Evolutionary conservation across 2,888 invertebrate genomes (phyloP), one percentile per base, ranked within the genome.

Genomic region (Azorinus chamasolen): DNA sequence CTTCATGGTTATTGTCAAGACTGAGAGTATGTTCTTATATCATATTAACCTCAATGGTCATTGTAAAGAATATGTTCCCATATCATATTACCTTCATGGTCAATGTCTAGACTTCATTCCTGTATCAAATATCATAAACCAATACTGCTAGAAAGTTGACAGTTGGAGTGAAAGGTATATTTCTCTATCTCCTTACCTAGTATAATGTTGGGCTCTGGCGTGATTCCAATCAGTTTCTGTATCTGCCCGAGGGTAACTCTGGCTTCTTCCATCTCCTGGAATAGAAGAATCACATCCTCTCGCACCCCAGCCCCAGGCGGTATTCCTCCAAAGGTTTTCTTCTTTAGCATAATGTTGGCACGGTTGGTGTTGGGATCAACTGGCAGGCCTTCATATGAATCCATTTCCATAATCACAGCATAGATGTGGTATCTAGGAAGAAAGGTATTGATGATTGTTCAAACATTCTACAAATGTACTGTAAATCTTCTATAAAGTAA

Each of bases 211-310:
- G 84, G 86, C 39, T 85, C 88, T 20, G 90, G 89, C 2, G 86
- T 80, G 14, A 83, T 82, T 46, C 87, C 82, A 39, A 91, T 87
- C 3, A 93, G 73, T 32, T 85, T 83, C 58, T 90, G 83, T 8
- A 93, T 83, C 65, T 92, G 91, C 14, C 80, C 74, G 20, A 91
- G 76, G 55, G 78, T 89, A 70, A 86, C 89, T 48, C 91, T 84
- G 5, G 92, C 93, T 62, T 91, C 90, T 58, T 93, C 93, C 69
- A 93, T 82, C 74, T 93, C 93, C 58, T 92, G 92, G 85, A 93
- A 93, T 43, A 93, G 64, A 20, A 85, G 71, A 14, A 93, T 85
- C n/a, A 93, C 91, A 83, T 93, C 93, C 48, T 91, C 90, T n/a
- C 93, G 76, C 46, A 92, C 87, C 4, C 93, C 93, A 1, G 91